Conservation (phyloP, 35 echinoderm and acorn worm genomes). For the Hemicentrotus pulcherrimus region DNA sequence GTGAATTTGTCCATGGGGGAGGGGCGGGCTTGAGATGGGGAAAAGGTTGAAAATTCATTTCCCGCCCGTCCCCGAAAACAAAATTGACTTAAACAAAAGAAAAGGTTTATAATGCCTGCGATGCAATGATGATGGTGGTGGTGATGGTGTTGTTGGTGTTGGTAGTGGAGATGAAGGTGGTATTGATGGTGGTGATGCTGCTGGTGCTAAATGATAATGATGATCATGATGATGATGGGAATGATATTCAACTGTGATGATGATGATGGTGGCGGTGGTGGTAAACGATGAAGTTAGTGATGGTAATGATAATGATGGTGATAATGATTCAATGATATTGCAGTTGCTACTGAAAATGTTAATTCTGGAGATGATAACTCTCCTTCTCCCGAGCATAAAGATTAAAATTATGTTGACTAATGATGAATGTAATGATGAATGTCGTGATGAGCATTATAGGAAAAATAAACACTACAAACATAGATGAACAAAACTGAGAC, state of each 20-base stretch:
- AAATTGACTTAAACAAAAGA: too few relatives aligned
- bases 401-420: too few relatives aligned
- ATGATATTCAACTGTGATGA: background rate
- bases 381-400: too few relatives aligned
- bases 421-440: too few relatives aligned
- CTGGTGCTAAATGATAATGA: background rate
- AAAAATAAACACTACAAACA: too few relatives aligned
- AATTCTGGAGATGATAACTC: background rate
- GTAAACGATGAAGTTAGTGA: background rate
- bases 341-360: background rate
- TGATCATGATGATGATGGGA: background rate
- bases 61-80: too few relatives aligned
- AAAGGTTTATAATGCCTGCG: background rate
- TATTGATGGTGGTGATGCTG: conserved; percentile 39
- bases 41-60: background rate
- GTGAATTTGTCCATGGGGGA: background rate
- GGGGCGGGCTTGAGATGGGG: background rate
- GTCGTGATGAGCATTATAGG: too few relatives aligned
- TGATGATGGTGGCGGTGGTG: background rate
- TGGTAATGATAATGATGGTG: background rate
- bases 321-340: background rate
- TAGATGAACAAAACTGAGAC: too few relatives aligned
- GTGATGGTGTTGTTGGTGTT: background rate
- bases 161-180: background rate
- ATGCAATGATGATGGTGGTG: background rate